Evolutionary conservation across 2,113 vertebrate species (phyloP), one percentile per base, ranked within the genome.

Genomic region (Lycaon pictus): DNA sequence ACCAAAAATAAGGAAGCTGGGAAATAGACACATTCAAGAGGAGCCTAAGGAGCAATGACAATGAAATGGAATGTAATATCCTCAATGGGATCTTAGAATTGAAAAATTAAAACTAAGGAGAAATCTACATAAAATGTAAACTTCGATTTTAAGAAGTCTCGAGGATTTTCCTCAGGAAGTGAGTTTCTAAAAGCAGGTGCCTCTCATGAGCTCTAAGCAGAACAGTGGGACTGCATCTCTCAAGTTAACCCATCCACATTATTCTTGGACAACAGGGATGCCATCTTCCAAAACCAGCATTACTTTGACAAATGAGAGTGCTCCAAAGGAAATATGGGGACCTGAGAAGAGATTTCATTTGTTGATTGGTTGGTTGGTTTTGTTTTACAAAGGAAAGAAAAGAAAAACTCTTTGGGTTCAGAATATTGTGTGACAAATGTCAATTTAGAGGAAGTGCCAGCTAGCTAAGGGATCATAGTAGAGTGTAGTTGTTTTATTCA

Each of bases 11-110:
- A 74, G 53, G 43, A 76, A 37, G 43, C 7, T 2, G 20, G 56
- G 55, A 94, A 63, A n/a, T 11, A 43, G 27, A 43, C 15, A 11
- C 9, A 65, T 43, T n/a, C 2, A 2, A 19, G 48, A 71, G 25
- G 11, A 62, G 7, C 11, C 55, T 27, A 16, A 17, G 11, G 29
- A 22, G 11, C n/a, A 11, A 20, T 11, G 51, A 32, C 0, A 7
- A 27, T 55, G n/a, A 79, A 12, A 53, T 56, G 23, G 7, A 67
- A 35, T 20, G 10, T 12, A 15, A 29, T 23, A 37, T 5, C 27
- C 32, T 32, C 6, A 5, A 0, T 8, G 1, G 27, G 58, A 81
- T 62, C 19, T 2, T 23, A 5, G 32, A 12, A 32, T 5, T 81
- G 48, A 55, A 82, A 74, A 65, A 69, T 7, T 15, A 85, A 80